phyloP scores from a whole-genome alignment of 2,797 vertebrate species.

The Thaleichthys pacificus region DNA sequence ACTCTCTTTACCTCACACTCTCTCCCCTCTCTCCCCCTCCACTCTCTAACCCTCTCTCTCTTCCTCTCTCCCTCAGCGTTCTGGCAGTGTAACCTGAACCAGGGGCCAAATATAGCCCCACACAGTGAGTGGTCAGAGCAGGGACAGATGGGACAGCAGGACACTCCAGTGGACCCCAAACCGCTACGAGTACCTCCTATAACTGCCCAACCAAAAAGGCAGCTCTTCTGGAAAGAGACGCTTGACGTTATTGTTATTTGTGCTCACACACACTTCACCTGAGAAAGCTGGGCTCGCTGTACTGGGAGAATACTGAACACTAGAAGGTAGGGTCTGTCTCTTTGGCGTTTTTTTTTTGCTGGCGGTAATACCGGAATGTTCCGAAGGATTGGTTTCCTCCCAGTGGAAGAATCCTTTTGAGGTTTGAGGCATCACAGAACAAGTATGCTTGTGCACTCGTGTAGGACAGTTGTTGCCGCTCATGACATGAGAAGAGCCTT shows the following conservation, averaged over 20 bases:
- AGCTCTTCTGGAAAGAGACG: constrained; percentile 56
- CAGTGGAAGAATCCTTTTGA: not conserved
- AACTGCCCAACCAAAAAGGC: constrained; percentile 54
- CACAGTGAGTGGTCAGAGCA: constrained; percentile 79
- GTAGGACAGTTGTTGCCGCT: too few species aligned
- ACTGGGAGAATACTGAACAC: constrained; percentile 43
- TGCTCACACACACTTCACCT: constrained; percentile 26
- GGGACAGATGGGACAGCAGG: constrained; percentile 85
- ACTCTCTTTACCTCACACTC: too few species aligned
- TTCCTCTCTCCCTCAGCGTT: constrained; percentile 78
- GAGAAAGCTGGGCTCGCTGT: constrained; percentile 59
- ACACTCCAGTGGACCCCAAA: constrained; percentile 71
- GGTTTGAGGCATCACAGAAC: too few species aligned
- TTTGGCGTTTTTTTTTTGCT: not conserved
- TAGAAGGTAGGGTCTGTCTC: constrained; percentile 59
- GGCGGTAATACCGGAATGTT: not conserved
- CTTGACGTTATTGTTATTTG: constrained; percentile 38
- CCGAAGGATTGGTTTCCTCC: not conserved
- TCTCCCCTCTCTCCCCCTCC: constrained; percentile 31
- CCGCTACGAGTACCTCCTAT: constrained; percentile 55
- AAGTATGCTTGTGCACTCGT: too few species aligned
- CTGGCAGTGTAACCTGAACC: constrained; percentile 91
- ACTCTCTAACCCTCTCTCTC: constrained; percentile 67
- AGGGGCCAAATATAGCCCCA: constrained; percentile 92
- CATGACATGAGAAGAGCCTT: too few species aligned